These are phyloP conservation scores for Acrocephalus scirpaceus DNA, from an alignment of 2,797 vertebrate species.

Conservation along the genomic window DNA sequence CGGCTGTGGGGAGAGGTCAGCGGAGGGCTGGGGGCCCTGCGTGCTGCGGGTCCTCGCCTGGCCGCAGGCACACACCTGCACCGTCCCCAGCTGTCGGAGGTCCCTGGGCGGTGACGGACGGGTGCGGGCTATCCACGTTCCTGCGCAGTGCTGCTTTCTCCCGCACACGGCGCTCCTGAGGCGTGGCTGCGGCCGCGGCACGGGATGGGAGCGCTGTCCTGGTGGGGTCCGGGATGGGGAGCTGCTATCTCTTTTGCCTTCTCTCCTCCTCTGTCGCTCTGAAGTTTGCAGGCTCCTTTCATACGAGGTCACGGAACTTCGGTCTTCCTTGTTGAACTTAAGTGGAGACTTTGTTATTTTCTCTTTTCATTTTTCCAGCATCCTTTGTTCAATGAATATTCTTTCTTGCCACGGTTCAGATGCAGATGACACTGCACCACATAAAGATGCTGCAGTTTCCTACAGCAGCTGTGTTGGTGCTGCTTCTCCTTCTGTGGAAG, in stretches of 20 bases:
- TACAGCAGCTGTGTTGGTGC: neutral
- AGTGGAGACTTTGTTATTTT: neutral
- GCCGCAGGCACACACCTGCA: accelerated
- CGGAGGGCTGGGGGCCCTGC: neutral
- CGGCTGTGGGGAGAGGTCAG: neutral
- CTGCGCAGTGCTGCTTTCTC: neutral
- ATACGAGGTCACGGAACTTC: neutral
- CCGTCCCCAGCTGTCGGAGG: neutral
- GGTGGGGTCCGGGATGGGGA: accelerated
- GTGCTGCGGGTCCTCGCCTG: neutral
- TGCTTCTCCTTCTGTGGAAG: neutral
- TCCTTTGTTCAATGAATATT: neutral
- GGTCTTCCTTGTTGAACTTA: neutral
- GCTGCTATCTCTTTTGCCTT: neutral
- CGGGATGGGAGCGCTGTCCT: neutral
- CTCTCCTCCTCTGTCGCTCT: neutral
- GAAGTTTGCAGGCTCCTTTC: neutral
- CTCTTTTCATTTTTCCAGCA: neutral
- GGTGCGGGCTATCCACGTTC: accelerated
- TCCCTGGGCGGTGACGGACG: neutral
- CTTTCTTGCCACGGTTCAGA: accelerated
- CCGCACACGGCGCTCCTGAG: accelerated
- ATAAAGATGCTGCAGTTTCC: neutral
- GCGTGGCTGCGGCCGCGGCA: accelerated
- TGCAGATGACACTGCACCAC: neutral